phyloP scores from a whole-genome alignment of 2,113 vertebrate species.

The Hippoglossus stenolepis region DNA sequence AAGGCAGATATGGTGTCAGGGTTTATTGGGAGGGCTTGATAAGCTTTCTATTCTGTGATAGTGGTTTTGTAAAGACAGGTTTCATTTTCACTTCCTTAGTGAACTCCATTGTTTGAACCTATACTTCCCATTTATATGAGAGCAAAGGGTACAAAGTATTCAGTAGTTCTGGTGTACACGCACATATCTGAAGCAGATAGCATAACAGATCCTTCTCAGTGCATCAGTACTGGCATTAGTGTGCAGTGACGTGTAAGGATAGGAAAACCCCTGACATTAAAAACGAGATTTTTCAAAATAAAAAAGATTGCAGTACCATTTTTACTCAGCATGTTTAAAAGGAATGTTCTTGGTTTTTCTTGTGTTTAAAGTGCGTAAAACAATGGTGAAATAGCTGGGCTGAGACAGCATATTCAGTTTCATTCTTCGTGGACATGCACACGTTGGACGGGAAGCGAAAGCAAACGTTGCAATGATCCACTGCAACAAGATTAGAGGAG shows the following conservation, averaged over 20 bases:
- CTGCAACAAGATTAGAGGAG: background rate
- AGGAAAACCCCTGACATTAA: too few species aligned
- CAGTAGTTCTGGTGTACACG: too few species aligned
- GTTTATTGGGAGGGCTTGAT: background rate
- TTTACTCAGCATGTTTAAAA: too few species aligned
- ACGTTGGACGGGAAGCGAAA: slow-evolving; percentile 9
- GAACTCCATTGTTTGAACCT: slow-evolving; percentile 20
- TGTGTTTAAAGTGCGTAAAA: slow-evolving; percentile 12
- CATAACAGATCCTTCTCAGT: background rate
- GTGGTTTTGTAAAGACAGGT: slow-evolving; percentile 1
- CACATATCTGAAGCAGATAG: too few species aligned
- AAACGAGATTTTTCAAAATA: too few species aligned
- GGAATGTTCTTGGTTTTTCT: background rate
- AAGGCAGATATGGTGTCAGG: background rate
- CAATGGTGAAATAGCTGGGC: background rate
- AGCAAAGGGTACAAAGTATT: background rate
- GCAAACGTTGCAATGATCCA: background rate
- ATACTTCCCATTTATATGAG: slow-evolving; percentile 50
- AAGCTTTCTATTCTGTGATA: background rate
- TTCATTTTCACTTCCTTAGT: slow-evolving; percentile 66
- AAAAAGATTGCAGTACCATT: background rate
- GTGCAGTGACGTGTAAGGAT: background rate
- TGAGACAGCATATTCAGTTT: slow-evolving; percentile 33
- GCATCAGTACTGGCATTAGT: background rate
- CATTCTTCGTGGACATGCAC: slow-evolving; percentile 16